phyloP scores from a whole-genome alignment of 2,113 vertebrate genomes.

The Amazona vittata region DNA sequence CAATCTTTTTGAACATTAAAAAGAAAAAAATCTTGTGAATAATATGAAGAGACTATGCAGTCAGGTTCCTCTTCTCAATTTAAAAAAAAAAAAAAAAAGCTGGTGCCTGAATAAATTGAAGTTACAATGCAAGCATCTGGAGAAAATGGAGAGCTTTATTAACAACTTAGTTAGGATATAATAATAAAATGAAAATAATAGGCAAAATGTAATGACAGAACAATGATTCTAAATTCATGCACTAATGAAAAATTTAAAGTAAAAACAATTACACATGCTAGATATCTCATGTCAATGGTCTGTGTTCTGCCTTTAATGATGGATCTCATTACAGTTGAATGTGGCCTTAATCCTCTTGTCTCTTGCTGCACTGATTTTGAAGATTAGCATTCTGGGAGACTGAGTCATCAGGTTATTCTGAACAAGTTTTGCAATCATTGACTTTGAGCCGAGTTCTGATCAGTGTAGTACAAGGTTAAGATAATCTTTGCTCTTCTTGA shows the following conservation, averaged over 20 bases:
- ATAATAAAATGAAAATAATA: constrained; percentile 47
- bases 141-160: constrained; percentile 52
- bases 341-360: constrained; percentile 62
- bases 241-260: constrained; percentile 53
- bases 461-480: constrained; percentile 66
- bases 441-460: constrained; percentile 69
- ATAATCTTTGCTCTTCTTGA: constrained; percentile 76
- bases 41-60: constrained; percentile 8
- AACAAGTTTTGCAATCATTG: constrained; percentile 70
- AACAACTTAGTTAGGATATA: constrained; percentile 18
- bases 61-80: constrained; percentile 29
- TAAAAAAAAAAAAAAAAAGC: not conserved
- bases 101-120: constrained; percentile 29
- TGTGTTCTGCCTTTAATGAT: constrained; percentile 46
- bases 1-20: constrained; percentile 31
- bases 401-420: constrained; percentile 71
- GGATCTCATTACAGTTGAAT: constrained; percentile 63
- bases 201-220: constrained; percentile 19
- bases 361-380: constrained; percentile 61
- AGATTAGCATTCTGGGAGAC: constrained; percentile 70
- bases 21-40: constrained; percentile 25
- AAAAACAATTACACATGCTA: constrained; percentile 27
- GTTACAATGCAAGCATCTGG: not conserved
- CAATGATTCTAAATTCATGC: constrained; percentile 43
- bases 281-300: constrained; percentile 33